These are phyloP conservation scores for Dendrocincla tyrannina DNA, from an alignment of 2,797 vertebrate species.

Conservation along the genomic window DNA sequence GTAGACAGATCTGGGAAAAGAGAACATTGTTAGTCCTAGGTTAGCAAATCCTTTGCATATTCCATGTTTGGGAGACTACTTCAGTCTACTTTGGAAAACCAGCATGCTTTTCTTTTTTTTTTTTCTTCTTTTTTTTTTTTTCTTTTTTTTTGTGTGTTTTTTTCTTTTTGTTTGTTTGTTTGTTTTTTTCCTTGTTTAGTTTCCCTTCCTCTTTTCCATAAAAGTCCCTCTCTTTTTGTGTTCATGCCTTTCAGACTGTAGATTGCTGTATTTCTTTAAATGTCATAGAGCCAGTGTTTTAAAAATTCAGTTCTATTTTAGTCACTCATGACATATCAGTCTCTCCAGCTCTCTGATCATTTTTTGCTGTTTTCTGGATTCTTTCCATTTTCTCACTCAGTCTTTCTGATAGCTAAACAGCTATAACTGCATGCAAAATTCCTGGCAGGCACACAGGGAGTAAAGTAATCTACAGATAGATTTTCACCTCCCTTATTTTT, in stretches of 20 bases:
- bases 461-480: not conserved
- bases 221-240: not conserved
- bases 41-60: not conserved
- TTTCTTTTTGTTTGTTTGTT: not conserved
- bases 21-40: not conserved
- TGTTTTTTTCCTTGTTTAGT: not conserved
- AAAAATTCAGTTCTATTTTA: constrained; percentile 56
- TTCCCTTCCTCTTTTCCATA: not conserved
- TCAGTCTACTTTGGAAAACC: not conserved
- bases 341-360: not conserved
- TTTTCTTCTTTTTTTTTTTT: too few species aligned
- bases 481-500: not conserved
- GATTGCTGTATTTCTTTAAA: constrained; percentile 31
- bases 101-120: not conserved
- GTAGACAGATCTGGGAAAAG: not conserved
- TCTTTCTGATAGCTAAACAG: not conserved
- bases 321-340: not conserved
- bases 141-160: too few species aligned
- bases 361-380: constrained; percentile 25
- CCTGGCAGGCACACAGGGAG: not conserved
- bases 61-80: not conserved
- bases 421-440: not conserved
- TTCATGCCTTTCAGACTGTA: not conserved
- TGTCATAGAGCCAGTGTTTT: constrained; percentile 22
- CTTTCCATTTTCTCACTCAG: not conserved